These are phyloP conservation scores for Chaetoderma sp. DNA, from an alignment of 2,888 invertebrate genomes.

Conservation along the genomic window DNA sequence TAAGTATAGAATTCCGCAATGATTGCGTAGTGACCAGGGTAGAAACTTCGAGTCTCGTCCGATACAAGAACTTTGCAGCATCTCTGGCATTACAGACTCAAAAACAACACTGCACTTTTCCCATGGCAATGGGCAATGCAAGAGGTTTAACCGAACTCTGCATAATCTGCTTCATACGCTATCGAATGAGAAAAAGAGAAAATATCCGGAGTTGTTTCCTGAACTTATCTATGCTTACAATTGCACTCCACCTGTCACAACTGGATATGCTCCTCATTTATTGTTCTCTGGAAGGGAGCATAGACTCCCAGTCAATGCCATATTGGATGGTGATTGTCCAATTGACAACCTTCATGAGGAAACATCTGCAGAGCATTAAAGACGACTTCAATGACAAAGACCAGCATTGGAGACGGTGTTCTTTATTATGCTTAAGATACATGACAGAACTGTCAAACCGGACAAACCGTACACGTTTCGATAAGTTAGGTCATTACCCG, in stretches of 20 bases:
- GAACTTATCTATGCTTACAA: constrained; percentile 31
- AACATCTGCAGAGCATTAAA: too few relatives aligned
- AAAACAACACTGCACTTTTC: constrained; percentile 39
- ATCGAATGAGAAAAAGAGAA: constrained; percentile 23
- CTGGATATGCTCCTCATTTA: constrained; percentile 20
- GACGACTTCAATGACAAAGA: too few relatives aligned
- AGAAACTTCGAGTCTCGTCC: constrained; percentile 32
- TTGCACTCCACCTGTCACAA: constrained; percentile 12
- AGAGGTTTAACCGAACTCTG: constrained; percentile 40
- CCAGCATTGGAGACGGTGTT: too few relatives aligned
- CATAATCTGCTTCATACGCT: constrained; percentile 34
- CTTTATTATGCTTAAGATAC: too few relatives aligned
- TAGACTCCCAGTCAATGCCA: constrained; percentile 20
- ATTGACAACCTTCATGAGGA: too few relatives aligned
- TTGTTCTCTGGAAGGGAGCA: constrained; percentile 26
- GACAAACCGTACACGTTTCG: too few relatives aligned
- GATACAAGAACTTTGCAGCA: constrained; percentile 29
- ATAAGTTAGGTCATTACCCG: too few relatives aligned
- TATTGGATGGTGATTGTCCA: too few relatives aligned
- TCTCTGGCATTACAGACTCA: constrained; percentile 33
- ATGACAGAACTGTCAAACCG: too few relatives aligned
- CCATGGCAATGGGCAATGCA: constrained; percentile 37
- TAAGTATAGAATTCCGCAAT: constrained; percentile 36
- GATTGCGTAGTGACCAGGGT: constrained; percentile 40
- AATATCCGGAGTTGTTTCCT: constrained; percentile 35